These are phyloP conservation scores for Bos indicus DNA, from an alignment of 2,113 vertebrate species.

Conservation along the genomic window DNA sequence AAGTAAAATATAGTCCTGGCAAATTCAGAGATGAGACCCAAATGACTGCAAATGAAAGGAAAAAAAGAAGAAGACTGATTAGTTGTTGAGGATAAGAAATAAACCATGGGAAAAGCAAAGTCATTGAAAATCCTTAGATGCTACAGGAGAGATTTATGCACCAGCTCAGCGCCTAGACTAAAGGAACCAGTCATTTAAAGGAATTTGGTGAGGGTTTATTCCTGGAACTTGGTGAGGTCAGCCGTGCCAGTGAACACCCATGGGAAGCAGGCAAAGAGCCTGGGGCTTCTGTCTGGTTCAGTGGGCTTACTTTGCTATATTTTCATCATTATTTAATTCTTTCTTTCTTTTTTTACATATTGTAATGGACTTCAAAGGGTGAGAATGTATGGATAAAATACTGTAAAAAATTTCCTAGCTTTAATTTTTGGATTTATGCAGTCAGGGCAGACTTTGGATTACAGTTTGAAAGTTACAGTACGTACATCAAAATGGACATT, in stretches of 20 bases:
- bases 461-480: neutral
- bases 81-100: constrained; percentile 7
- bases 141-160: constrained; percentile 20
- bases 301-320: neutral
- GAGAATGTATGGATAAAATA: neutral
- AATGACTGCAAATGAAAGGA: neutral
- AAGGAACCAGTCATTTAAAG: neutral
- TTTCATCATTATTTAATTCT: neutral
- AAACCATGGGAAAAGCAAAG: constrained; percentile 33
- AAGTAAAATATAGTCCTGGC: constrained; percentile 45
- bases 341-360: neutral
- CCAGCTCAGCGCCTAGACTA: neutral
- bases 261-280: neutral
- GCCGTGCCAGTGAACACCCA: neutral
- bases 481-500: neutral
- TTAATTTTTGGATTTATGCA: neutral
- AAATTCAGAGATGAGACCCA: constrained; percentile 30
- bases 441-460: neutral
- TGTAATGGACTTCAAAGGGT: neutral
- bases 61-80: neutral
- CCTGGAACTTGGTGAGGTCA: neutral
- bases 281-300: neutral
- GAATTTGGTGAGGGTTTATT: constrained; percentile 14
- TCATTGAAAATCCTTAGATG: constrained; percentile 34
- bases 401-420: neutral